A percentile compares a stretch with the other conserved stretches of the same genome.
These are phyloP conservation scores for Acyrthosiphon pisum DNA, from an alignment of 1,140 invertebrate species.

Conservation along the genomic window DNA sequence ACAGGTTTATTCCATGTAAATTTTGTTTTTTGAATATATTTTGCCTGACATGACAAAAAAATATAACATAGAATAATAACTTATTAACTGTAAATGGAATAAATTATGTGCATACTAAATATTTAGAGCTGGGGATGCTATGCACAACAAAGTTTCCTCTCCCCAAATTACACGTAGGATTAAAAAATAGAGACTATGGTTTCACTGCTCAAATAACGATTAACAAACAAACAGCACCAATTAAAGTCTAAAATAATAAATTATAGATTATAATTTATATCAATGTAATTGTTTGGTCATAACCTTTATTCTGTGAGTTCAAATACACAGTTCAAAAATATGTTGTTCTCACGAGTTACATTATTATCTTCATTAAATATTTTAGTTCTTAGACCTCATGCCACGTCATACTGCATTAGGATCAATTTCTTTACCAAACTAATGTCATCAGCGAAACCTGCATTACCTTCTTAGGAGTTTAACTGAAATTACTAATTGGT, in stretches of 20 bases:
- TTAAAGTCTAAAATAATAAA: background rate
- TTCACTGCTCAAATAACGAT: background rate
- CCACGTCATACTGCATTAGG: background rate
- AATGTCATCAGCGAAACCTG: background rate
- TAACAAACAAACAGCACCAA: background rate
- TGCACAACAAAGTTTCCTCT: background rate
- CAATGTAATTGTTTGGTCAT: background rate
- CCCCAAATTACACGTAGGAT: background rate
- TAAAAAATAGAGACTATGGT: background rate
- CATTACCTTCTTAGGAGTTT: background rate
- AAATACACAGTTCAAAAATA: background rate
- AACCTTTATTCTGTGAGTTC: background rate
- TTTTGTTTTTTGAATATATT: too few species aligned
- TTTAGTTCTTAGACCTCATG: background rate
- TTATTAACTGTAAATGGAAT: too few species aligned
- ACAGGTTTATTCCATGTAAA: too few species aligned
- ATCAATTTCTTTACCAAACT: constrained; percentile 1
- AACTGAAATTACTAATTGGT: constrained; percentile 36
- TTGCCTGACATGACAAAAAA: too few species aligned
- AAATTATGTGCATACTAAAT: too few species aligned
- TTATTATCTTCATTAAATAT: background rate
- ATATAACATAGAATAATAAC: too few species aligned
- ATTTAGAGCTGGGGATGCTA: background rate
- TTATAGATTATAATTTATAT: constrained; percentile 1
- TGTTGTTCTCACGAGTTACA: background rate